A percentile compares a stretch with the other conserved stretches of the same genome.
Conservation (phyloP, 92 coral and sea anemone species). For the Actinernus sp. region DNA sequence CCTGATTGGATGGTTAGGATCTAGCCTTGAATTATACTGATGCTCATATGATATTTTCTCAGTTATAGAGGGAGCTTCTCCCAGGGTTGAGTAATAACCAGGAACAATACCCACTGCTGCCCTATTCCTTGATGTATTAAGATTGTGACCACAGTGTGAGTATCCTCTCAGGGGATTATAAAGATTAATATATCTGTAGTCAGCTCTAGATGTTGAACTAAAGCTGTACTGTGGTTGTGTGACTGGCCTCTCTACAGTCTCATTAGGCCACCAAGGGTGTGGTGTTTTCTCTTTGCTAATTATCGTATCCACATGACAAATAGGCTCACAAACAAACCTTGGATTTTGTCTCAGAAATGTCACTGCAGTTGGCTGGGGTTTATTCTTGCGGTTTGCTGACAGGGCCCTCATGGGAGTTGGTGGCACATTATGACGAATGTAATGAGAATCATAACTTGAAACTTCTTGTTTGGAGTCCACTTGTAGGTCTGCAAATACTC, state of each 20-base stretch:
- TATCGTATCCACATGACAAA: slow-evolving; percentile 83
- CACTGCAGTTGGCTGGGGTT: slow-evolving; percentile 91
- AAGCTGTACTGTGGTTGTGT: slow-evolving; percentile 73
- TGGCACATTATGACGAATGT: slow-evolving; percentile 73
- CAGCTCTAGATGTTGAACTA: slow-evolving; percentile 90
- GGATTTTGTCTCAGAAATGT: slow-evolving; percentile 93
- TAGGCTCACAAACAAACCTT: slow-evolving; percentile 90
- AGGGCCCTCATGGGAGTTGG: slow-evolving; percentile 70
- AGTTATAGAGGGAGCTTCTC: slow-evolving; percentile 7
- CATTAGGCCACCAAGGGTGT: slow-evolving; percentile 95
- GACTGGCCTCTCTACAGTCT: slow-evolving; percentile 59
- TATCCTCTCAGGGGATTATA: slow-evolving; percentile 16
- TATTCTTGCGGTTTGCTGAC: slow-evolving; percentile 86
- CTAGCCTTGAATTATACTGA: slow-evolving; percentile 91
- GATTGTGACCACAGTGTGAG: slow-evolving; percentile 34
- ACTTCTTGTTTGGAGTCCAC: slow-evolving; percentile 18
- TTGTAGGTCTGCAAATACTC: slow-evolving; percentile 80
- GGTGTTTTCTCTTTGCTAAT: slow-evolving; percentile 29
- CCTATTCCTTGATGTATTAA: slow-evolving; percentile 25
- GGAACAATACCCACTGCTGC: slow-evolving; percentile 42
- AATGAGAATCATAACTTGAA: slow-evolving; percentile 77
- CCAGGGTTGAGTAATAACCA: slow-evolving; percentile 15
- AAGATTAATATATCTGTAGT: slow-evolving; percentile 46
- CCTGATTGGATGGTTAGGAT: slow-evolving; percentile 89
- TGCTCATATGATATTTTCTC: slow-evolving; percentile 97